phyloP scores from a whole-genome alignment of 2,888 invertebrate species.

The Miltochrista miniata region DNA sequence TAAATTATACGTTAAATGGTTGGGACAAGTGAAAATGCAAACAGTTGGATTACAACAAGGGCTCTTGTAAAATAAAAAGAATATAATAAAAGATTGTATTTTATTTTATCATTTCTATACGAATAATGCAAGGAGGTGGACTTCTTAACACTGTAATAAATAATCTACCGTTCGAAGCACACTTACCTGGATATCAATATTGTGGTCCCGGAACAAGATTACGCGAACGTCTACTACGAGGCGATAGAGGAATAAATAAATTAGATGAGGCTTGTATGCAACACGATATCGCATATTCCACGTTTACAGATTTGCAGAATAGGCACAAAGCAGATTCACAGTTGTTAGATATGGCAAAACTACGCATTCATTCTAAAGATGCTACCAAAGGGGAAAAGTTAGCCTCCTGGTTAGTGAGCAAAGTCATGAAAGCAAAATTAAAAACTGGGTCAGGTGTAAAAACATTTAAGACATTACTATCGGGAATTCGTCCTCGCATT shows the following conservation, averaged over 20 bases:
- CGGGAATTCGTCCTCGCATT: too few relatives aligned
- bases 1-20: too few relatives aligned
- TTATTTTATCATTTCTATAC: too few relatives aligned
- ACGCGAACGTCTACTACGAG: conserved; percentile 42
- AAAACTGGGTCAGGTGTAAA: too few relatives aligned
- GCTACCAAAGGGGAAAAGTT: not conserved
- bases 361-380: not conserved
- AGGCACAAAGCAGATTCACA: not conserved
- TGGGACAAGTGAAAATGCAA: too few relatives aligned
- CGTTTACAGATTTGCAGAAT: not conserved
- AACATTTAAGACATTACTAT: too few relatives aligned
- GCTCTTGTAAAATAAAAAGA: too few relatives aligned
- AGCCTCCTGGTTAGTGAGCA: not conserved
- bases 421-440: not conserved
- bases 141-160: too few relatives aligned
- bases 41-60: too few relatives aligned
- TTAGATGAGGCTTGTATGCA: too few relatives aligned
- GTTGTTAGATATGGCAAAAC: not conserved
- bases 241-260: conserved; percentile 45
- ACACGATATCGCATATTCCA: not conserved
- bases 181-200: conserved; percentile 39
- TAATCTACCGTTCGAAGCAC: conserved; percentile 23
- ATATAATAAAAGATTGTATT: too few relatives aligned
- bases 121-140: too few relatives aligned
- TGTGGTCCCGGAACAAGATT: conserved; percentile 38